A percentile compares a stretch with the other conserved stretches of the same genome.
Evolutionary conservation across 2,797 vertebrate species (phyloP).

Genomic region (Peromyscus eremicus): DNA sequence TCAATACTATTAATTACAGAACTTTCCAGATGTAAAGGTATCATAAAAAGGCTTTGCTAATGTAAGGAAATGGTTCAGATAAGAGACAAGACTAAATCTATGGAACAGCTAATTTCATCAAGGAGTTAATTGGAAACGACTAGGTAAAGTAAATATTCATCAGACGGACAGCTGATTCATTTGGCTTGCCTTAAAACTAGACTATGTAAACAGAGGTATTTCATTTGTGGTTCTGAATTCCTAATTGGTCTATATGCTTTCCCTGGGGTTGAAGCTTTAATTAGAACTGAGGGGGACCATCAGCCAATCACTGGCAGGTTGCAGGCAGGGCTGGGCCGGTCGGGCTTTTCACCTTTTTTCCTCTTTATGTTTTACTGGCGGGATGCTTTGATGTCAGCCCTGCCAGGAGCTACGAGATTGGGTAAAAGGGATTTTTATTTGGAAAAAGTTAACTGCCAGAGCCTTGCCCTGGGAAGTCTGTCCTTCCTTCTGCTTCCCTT

Average conservation of each 20-base stretch:
- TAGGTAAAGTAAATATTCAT: conserved; percentile 77
- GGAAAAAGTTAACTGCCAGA: conserved; percentile 6
- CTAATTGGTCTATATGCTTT: conserved; percentile 60
- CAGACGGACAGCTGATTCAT: conserved; percentile 75
- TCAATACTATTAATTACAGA: conserved; percentile 33
- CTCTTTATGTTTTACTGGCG: conserved; percentile 40
- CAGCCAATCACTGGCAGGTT: conserved; percentile 12
- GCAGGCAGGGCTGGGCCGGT: neutral
- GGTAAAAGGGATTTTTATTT: conserved; percentile 40
- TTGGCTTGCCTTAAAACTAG: conserved; percentile 72
- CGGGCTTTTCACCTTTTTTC: conserved; percentile 50
- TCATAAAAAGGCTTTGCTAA: conserved; percentile 45
- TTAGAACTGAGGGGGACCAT: conserved; percentile 67
- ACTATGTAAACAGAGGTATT: conserved; percentile 78
- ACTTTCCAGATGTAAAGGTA: neutral
- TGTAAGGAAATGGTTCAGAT: neutral
- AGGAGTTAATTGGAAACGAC: conserved; percentile 30
- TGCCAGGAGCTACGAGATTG: conserved; percentile 65
- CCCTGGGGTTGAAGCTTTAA: conserved; percentile 74
- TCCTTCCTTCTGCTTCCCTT: neutral
- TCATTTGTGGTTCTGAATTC: conserved; percentile 66
- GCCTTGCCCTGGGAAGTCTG: neutral
- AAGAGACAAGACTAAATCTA: conserved; percentile 20
- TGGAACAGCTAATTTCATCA: conserved; percentile 58
- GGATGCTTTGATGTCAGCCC: conserved; percentile 52